Evolutionary conservation across 2,888 invertebrate species (phyloP), one percentile per base, ranked within the genome.

Genomic region (Erpobdella octoculata): DNA sequence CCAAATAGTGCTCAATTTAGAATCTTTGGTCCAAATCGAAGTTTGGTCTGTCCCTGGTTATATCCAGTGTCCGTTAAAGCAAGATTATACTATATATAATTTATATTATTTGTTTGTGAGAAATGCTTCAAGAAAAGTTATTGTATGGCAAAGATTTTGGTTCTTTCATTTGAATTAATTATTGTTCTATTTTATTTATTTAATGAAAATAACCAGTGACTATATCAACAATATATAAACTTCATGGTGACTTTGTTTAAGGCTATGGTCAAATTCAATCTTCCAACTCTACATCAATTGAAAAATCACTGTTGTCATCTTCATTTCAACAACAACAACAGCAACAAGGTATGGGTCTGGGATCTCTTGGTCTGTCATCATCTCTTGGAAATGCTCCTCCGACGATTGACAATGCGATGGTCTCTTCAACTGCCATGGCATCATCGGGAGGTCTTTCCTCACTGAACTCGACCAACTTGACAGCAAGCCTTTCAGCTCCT

Each of bases 251-350:
- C n/a, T n/a, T n/a, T 53, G 1, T 8, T 53, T 53, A 28, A 33
- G 62, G 62, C 18, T 62, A 33, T 35, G 62, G 62, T 8, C 62
- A 62, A 35, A 33, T 62, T 28, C 62, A 62, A 35, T 62, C 62
- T 5, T 62, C 62, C 1, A 62, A n/a, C 53, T 25, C 53, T 5
- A 53, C 53, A 1, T 28, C 21, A 28, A 18, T 53, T 4, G 53
- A 53, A 28, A 53, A 53, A n/a, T 53, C 53, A 5, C 33, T 33
- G n/a, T 35, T 35, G 62, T 62, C 35, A 31, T 35, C 35, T 6
- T 28, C 62, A 6, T 62, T 35, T n/a, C 62, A 31, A 31, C 35
- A 62, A n/a, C 62, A 62, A 35, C 28, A n/a, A 35, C 28, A 62
- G 8, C 62, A 62, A 12, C 28, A 62, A 31, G 33, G 35, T 35